Evolutionary conservation across 2,113 vertebrate species (phyloP).

Genomic region (Rhombomys opimus): DNA sequence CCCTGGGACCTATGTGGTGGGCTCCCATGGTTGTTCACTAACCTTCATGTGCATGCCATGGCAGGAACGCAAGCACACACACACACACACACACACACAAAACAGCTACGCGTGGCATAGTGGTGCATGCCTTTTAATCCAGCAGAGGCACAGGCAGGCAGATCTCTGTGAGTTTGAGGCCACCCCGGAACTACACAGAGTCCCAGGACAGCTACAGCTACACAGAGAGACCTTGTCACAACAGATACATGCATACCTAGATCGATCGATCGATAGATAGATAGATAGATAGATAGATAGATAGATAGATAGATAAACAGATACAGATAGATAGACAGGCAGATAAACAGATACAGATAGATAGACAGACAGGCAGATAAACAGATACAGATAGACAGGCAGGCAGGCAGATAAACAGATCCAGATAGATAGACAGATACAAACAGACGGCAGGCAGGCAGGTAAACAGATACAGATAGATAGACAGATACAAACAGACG

Average conservation of each 20-base stretch:
- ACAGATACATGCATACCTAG: neutral
- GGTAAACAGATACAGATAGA: no score
- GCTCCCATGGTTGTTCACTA: neutral
- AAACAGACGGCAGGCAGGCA: fast-evolving
- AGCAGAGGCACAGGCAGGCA: neutral
- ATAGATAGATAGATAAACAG: no score
- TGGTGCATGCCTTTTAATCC: neutral
- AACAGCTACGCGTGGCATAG: neutral
- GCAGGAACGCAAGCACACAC: no score
- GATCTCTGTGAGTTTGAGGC: neutral
- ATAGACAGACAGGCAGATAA: no score
- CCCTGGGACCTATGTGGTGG: neutral
- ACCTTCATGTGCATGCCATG: neutral
- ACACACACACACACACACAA: neutral
- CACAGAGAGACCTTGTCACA: neutral
- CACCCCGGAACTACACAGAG: neutral
- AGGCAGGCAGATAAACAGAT: no score
- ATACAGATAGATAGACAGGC: no score
- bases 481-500: no score
- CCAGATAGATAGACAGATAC: no score
- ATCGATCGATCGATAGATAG: no score
- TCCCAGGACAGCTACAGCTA: neutral
- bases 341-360: neutral
- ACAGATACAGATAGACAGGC: no score
- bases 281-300: neutral